A percentile compares a stretch with the other conserved stretches of the same genome.
phyloP scores from a whole-genome alignment of 1,140 invertebrate species.

The Pantala flavescens region DNA sequence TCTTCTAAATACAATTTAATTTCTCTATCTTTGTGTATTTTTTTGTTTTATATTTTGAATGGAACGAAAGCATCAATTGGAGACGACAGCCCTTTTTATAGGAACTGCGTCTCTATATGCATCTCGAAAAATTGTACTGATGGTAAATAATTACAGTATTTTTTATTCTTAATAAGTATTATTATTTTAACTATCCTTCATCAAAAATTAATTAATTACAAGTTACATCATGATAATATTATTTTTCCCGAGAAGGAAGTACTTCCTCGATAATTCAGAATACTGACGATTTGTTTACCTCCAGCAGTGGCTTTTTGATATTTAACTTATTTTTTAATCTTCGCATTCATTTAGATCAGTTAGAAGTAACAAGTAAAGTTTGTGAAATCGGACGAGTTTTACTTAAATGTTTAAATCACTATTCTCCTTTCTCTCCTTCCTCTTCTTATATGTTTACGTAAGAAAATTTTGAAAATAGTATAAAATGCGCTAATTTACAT shows the following conservation, averaged over 20 bases:
- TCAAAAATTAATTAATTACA: neutral
- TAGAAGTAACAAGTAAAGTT: no score
- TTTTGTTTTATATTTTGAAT: neutral
- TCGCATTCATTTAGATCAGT: no score
- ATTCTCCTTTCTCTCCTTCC: no score
- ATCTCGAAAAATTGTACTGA: slow-evolving; percentile 30
- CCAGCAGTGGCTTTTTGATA: no score
- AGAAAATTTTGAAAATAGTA: no score
- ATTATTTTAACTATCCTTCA: slow-evolving; percentile 25
- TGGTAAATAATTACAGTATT: slow-evolving; percentile 22
- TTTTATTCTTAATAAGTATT: slow-evolving; percentile 17
- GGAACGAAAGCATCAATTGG: slow-evolving; percentile 27
- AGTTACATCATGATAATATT: slow-evolving; percentile 18
- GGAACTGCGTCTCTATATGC: slow-evolving; percentile 35
- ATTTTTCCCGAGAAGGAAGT: slow-evolving; percentile 22
- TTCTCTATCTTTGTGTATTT: neutral
- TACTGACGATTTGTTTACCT: no score
- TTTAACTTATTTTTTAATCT: no score
- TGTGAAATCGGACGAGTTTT: no score
- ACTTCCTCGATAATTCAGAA: neutral
- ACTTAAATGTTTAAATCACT: no score
- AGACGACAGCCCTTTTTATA: slow-evolving; percentile 33
- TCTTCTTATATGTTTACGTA: no score
- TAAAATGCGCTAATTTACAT: no score
- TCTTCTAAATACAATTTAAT: neutral